Evolutionary conservation across 2,888 invertebrate genomes (phyloP).

Genomic region (Andrena dorsata): DNA sequence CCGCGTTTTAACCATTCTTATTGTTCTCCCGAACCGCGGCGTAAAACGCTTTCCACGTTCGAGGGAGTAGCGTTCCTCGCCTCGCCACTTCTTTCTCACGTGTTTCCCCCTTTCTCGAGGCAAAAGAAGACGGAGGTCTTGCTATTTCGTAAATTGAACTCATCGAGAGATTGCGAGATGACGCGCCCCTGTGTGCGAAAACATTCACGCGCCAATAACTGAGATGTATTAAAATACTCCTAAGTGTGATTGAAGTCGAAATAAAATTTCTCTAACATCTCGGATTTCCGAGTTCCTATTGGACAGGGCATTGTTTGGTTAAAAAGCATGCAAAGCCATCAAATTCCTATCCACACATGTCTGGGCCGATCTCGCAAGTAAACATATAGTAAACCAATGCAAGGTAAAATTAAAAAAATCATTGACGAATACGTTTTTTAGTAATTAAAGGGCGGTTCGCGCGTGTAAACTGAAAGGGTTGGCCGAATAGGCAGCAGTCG

Average conservation of each 20-base stretch:
- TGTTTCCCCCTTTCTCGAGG: constrained; percentile 12
- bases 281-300: no score
- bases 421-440: not conserved
- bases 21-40: constrained; percentile 6
- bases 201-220: not conserved
- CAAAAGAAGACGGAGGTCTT: constrained; percentile 24
- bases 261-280: no score
- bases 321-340: no score
- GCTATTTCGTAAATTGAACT: constrained; percentile 75
- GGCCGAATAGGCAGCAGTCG: not conserved
- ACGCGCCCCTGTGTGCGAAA: no score
- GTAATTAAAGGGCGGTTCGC: not conserved
- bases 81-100: not conserved
- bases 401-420: no score
- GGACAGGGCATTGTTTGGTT: no score
- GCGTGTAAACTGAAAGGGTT: not conserved
- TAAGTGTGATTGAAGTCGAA: not conserved
- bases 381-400: no score
- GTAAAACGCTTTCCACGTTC: constrained; percentile 13
- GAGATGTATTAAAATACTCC: not conserved
- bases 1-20: not conserved
- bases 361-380: no score
- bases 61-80: constrained; percentile 10
- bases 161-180: constrained; percentile 60
- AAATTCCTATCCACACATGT: no score